Base-by-base conservation (phyloP, 92 coral and sea anemone species). In the Montipora capitata region DNA sequence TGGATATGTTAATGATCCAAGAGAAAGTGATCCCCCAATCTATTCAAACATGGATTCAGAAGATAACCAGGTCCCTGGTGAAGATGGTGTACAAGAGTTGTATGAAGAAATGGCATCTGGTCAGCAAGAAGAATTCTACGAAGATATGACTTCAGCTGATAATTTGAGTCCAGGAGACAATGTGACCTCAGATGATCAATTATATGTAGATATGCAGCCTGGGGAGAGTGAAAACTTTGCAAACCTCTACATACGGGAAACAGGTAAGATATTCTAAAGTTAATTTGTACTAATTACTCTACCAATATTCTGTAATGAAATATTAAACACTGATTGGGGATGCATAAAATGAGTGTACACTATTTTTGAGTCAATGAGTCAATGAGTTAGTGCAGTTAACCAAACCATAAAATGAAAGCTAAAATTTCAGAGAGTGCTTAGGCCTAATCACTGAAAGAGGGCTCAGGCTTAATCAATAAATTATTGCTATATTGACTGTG, bases 131-230 rank as follows among this genome's bases (percentile, higher is more conserved):
- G 67, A 68, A 17, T 7, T 68, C 8, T 81, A 81, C 54, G 68
- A 49, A 52, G 14, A 49, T 8, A 54, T 78, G 88, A 40, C 41
- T 1, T 15, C 5, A 9, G 40, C 18, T 73, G 75, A 67, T 12
- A 10, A 14, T 12, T n/a, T 54, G 40, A 39, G 14, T 41, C 8
- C 38, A 5, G 61, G 74, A 76, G 79, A 72, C 20, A n/a, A 49
- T 40, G 77, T 8, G 14, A 6, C n/a, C n/a, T 18, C 40, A 8
- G 89, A 89, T 10, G 93, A 27, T 27, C 35, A 89, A 42, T 7
- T 89, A 16, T 89, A 89, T 42, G 64, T 43, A 40, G 76, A 54
- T 17, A 89, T 84, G 86, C 61, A 87, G 9, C 20, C 2, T 7
- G 85, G 49, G n/a, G 59, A 7, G 14, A 67, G 43, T 40, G 92